Percentiles rank a stretch among this genome's conserved stretches.
These are phyloP conservation scores for Catamblyrhynchus diadema DNA, from an alignment of 2,797 vertebrate species.

Conservation along the genomic window DNA sequence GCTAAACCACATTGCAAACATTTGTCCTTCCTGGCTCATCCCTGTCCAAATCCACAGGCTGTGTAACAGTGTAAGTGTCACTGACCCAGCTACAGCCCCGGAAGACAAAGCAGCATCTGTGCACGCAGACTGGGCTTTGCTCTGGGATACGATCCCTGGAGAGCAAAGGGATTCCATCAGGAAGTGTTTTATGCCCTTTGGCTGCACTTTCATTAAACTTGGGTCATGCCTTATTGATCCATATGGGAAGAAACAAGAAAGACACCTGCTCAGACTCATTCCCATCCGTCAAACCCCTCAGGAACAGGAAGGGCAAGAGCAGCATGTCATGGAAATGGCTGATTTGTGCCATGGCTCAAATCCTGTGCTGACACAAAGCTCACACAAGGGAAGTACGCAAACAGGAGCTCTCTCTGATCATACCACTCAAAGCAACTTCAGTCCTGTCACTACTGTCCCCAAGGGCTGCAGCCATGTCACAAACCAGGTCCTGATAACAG, in stretches of 20 bases:
- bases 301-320: background rate
- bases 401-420: background rate
- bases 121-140: accelerated
- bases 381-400: background rate
- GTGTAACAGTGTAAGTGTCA: background rate
- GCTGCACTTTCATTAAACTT: background rate
- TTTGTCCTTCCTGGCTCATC: background rate
- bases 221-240: background rate
- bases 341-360: background rate
- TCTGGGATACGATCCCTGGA: background rate
- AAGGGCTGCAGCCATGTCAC: background rate
- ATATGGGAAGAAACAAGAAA: background rate
- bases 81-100: background rate
- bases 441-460: background rate
- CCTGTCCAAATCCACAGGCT: accelerated
- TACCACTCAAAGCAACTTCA: background rate
- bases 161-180: background rate
- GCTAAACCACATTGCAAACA: background rate
- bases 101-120: background rate
- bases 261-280: background rate
- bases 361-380: background rate
- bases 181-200: background rate
- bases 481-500: background rate
- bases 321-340: background rate
- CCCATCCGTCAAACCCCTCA: background rate